Evolutionary conservation across 2,797 vertebrate genomes (phyloP).

Genomic region (Pyrocephalus nanus): DNA sequence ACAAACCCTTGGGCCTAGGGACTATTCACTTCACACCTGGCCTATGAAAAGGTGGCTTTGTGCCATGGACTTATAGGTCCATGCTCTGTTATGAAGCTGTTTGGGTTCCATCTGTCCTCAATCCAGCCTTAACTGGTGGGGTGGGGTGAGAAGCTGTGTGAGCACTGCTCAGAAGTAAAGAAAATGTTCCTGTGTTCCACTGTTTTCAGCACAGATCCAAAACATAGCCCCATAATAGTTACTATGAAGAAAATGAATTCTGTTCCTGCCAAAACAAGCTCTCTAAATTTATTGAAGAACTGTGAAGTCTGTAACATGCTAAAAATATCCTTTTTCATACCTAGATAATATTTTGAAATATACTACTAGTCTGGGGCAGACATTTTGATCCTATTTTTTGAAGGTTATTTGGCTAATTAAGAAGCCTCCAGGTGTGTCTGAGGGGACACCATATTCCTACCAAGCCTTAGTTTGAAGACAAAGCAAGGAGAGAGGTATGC

Average conservation of each 20-base stretch:
- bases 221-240: background rate
- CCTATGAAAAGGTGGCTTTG: background rate
- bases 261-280: background rate
- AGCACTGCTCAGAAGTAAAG: background rate
- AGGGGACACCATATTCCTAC: background rate
- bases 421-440: background rate
- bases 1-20: background rate
- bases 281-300: background rate
- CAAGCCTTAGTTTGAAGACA: background rate
- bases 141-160: background rate
- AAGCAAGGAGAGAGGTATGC: background rate
- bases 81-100: background rate
- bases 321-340: background rate
- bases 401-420: background rate
- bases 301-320: background rate
- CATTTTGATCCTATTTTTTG: background rate
- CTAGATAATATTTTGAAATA: conserved; percentile 1
- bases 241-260: background rate
- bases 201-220: background rate
- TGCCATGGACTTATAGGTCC: background rate
- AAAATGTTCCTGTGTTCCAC: background rate
- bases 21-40: background rate
- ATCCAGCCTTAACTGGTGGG: background rate
- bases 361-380: background rate
- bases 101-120: background rate